Conservation (phyloP, 2,113 vertebrate genomes). For the Furnarius figulus region DNA sequence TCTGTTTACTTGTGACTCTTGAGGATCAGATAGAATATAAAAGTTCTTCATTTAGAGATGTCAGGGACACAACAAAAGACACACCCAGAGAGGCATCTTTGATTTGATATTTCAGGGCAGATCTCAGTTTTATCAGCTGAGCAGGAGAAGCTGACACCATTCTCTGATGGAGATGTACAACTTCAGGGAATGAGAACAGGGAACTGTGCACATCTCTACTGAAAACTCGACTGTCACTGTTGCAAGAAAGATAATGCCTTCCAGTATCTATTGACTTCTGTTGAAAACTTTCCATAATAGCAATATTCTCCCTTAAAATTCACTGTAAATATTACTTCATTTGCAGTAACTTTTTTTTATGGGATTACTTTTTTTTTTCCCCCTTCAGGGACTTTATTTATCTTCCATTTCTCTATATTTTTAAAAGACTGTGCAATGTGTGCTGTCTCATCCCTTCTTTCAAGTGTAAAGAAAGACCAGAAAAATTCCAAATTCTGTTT, state of each 20-base stretch:
- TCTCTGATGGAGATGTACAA: not conserved
- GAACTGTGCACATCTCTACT: no score
- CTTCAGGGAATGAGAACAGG: not conserved
- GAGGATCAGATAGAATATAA: not conserved
- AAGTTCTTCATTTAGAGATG: not conserved
- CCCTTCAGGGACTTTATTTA: not conserved
- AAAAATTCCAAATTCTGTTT: not conserved
- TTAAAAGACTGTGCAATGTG: not conserved
- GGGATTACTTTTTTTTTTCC: not conserved
- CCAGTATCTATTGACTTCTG: not conserved
- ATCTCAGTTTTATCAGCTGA: not conserved
- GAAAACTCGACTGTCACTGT: not conserved
- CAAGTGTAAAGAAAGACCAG: not conserved
- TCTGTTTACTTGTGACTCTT: not conserved
- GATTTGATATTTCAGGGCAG: not conserved
- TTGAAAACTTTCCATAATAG: not conserved
- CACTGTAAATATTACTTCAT: not conserved
- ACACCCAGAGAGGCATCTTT: not conserved
- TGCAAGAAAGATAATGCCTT: not conserved
- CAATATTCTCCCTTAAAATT: not conserved
- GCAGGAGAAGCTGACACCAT: not conserved
- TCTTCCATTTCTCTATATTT: not conserved
- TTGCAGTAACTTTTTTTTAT: not conserved
- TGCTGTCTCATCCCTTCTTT: not conserved
- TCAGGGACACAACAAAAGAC: not conserved